phyloP scores from a whole-genome alignment of 2,888 invertebrate species.

The Minunthozetes semirufus region DNA sequence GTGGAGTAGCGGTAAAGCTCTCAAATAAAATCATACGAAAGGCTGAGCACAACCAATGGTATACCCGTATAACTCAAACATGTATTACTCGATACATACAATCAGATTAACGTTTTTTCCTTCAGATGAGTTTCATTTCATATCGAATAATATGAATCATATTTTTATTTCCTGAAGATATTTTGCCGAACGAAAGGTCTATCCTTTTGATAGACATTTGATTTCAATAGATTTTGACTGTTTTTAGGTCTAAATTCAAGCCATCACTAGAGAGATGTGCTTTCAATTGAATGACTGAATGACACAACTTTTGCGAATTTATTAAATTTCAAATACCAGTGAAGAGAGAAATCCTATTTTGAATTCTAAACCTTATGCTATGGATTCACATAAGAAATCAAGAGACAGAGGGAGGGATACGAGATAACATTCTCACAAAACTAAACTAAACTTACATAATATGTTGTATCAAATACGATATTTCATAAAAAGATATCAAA shows the following conservation, averaged over 20 bases:
- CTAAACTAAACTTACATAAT: too few species aligned
- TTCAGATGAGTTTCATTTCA: not conserved
- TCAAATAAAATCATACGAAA: not conserved
- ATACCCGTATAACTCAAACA: not conserved
- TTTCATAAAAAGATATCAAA: too few species aligned
- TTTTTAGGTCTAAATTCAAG: not conserved
- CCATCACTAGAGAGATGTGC: not conserved
- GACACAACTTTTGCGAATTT: not conserved
- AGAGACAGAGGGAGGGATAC: too few species aligned
- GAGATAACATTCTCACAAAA: too few species aligned
- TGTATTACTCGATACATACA: not conserved
- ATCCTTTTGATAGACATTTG: not conserved
- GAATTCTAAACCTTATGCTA: not conserved
- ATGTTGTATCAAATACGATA: too few species aligned
- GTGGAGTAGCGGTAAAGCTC: not conserved
- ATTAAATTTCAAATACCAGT: not conserved
- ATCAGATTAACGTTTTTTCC: not conserved
- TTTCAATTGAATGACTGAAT: not conserved
- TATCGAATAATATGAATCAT: not conserved
- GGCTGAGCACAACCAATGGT: not conserved
- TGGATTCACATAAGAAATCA: not conserved
- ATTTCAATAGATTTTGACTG: not conserved
- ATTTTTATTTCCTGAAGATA: not conserved
- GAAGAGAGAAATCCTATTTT: not conserved
- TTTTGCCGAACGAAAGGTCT: not conserved